Percentiles rank a stretch among this genome's conserved stretches.
These are phyloP conservation scores for Eupeodes latifasciatus DNA, from an alignment of 2,888 invertebrate genomes.

Conservation along the genomic window DNA sequence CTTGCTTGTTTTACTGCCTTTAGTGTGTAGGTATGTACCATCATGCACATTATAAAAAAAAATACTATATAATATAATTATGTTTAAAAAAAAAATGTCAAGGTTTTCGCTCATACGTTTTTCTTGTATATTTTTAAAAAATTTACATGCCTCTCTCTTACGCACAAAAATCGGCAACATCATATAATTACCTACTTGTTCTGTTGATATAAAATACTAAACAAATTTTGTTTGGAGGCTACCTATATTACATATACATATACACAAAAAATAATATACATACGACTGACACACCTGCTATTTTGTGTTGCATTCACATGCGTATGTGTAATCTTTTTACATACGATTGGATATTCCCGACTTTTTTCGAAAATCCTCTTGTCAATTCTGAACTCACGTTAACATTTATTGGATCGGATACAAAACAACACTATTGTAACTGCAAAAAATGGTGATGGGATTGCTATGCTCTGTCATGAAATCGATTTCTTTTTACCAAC, in stretches of 20 bases:
- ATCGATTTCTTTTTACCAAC: slow-evolving; percentile 19
- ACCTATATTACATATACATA: background rate
- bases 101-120: slow-evolving; percentile 34
- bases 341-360: slow-evolving; percentile 35
- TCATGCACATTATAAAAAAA: slow-evolving; percentile 13
- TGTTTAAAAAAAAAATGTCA: slow-evolving; percentile 12
- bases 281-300: slow-evolving; percentile 48
- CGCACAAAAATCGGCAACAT: slow-evolving; percentile 54
- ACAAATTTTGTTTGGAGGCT: slow-evolving; percentile 40
- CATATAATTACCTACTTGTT: slow-evolving; percentile 17
- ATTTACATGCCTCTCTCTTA: slow-evolving; percentile 68
- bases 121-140: slow-evolving; percentile 62
- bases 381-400: slow-evolving; percentile 59
- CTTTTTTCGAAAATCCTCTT: slow-evolving; percentile 42
- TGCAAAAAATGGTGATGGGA: slow-evolving; percentile 44
- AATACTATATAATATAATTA: background rate
- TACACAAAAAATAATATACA: slow-evolving; percentile 58
- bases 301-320: slow-evolving; percentile 37
- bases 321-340: slow-evolving; percentile 18
- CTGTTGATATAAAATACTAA: slow-evolving; percentile 62
- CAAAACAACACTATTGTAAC: slow-evolving; percentile 53
- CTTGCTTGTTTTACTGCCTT: background rate
- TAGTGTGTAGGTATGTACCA: background rate
- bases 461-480: slow-evolving; percentile 52
- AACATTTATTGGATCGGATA: slow-evolving; percentile 66